Evolutionary conservation across 1,140 invertebrate species (phyloP), one percentile per base, ranked within the genome.

Genomic region (Bombus sibiricus): DNA sequence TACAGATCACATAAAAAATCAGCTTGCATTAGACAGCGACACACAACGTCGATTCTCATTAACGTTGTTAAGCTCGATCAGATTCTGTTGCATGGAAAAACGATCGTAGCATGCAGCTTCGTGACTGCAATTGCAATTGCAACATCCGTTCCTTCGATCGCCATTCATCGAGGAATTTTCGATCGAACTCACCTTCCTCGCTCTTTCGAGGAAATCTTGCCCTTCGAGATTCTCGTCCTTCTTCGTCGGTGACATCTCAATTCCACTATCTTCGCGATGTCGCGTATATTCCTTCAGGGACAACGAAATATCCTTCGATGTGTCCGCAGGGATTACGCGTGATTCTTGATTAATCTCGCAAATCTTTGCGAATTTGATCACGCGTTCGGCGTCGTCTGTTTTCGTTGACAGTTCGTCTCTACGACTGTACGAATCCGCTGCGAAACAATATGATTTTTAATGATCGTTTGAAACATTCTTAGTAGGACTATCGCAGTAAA

Each of bases 171-270:
- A 32, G 12, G 72, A 28, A 57, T n/a, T 81, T 3, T 69, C 82
- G 32, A 82, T 72, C 37, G 74, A 59, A 93, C 95, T 94, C 93
- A 95, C 95, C 95, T 95, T 94, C 81, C 93, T 95, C 81, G 95
- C 89, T 78, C 90, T 91, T 73, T 89, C 92, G 73, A 94, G 78
- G 73, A 95, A 92, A 39, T 94, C 93, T 34, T 93, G 92, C 10
- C 86, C 92, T 34, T 93, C 92, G n/a, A 87, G 75, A 39, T 89
- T 85, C 57, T 90, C 85, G 22, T 85, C 82, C 34, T 86, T 87
- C 28, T 88, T 91, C 25, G 71, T 88, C 25, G 92, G 86, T 5
- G 91, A 90, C 83, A 91, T 91, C 32, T 92, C 90, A 43, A 92
- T 93, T 3, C 91, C 92, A 28, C 91, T 92, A 71, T 91, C 89